Base-by-base conservation (phyloP, 1,140 invertebrate species). In the Drosophila mojavensis region DNA sequence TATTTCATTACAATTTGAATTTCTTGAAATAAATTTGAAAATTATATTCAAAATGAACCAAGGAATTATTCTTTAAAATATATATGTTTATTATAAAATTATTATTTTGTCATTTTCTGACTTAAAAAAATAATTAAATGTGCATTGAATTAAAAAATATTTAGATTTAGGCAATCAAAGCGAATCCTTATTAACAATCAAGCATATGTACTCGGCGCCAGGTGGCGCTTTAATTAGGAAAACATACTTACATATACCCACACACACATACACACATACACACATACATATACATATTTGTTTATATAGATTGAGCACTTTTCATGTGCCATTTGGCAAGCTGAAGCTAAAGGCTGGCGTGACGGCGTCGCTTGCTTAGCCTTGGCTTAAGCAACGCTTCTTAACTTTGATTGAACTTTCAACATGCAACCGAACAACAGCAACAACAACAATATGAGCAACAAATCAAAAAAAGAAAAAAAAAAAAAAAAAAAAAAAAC, bases 381-480 rank as follows among this genome's bases (percentile, higher is more conserved):
- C 70, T 73, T 73, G 70, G 70, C 64, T 84, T 85, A 78, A 72
- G 82, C 83, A 88, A 82, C 45, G 70, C 82, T 82, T 84, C 81
- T 88, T 86, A 88, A 88, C 85, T 86, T 88, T 86, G 82, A 88
- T 86, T 86, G 82, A 86, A 86, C 82, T 88, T 86, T 88, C 61
- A 73, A 73, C 82, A 86, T 86, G 82, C 82, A 86, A 86, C 58
- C 83, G 61, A 60, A n/a, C 55, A 67, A 26, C 28, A 36, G 50
- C 56, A 47, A 45, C 24, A 74, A 60, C 55, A 48, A 26, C 26
- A 77, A 77, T 58, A 84, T 74, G 63, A 63, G 20, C 33, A 41
- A 58, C 71, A 78, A 73, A 24, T 24, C 71, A 83, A 72, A 59
- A 76, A 64, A 71, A 77, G 70, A 68, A 69, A 65, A 77, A 3